phyloP scores from a whole-genome alignment of 2,113 vertebrate genomes.

The Crotalus tigris region DNA sequence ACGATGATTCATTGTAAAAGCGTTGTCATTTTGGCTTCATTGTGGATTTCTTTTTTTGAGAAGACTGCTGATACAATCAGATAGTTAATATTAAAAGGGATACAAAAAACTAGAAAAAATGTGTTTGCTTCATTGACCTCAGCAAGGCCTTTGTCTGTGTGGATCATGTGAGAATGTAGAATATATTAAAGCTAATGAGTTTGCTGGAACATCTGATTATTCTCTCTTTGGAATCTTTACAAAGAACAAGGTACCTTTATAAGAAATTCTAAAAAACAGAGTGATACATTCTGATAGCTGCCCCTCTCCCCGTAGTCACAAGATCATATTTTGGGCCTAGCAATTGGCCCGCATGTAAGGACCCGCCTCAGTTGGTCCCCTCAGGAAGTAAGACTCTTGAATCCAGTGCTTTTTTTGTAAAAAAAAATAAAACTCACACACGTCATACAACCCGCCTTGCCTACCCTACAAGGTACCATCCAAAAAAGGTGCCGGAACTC shows the following conservation, averaged over 20 bases:
- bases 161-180: neutral
- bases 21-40: neutral
- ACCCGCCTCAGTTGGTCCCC: too few species aligned
- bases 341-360: too few species aligned
- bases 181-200: neutral
- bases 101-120: neutral
- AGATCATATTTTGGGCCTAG: too few species aligned
- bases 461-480: too few species aligned
- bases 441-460: too few species aligned
- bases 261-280: neutral
- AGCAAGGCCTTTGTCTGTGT: neutral
- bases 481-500: too few species aligned
- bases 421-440: too few species aligned
- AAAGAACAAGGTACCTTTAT: neutral
- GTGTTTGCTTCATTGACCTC: neutral
- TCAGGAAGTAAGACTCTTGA: too few species aligned
- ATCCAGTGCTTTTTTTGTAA: too few species aligned
- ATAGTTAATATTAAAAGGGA: neutral
- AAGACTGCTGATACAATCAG: neutral
- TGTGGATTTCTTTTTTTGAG: neutral
- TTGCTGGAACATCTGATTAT: neutral
- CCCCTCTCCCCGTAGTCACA: too few species aligned
- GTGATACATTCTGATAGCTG: too few species aligned
- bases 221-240: neutral
- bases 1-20: neutral